Conservation (phyloP, 2,888 invertebrate species). For the Patella caerulea region DNA sequence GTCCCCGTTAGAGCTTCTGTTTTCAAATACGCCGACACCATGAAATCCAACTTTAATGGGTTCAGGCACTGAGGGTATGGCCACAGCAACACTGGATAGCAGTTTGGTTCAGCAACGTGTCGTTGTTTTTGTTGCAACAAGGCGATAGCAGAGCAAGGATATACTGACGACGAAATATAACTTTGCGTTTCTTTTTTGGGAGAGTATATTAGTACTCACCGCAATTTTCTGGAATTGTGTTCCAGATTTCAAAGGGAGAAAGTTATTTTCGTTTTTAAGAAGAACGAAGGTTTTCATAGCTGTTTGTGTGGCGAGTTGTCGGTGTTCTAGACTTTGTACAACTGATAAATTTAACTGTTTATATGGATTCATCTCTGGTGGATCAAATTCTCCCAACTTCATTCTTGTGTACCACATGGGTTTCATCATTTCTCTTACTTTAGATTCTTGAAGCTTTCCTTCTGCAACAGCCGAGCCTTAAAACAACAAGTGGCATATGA, state of each 20-base stretch:
- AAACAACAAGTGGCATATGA: not conserved
- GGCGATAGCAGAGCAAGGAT: too few species aligned
- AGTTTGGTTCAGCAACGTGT: too few species aligned
- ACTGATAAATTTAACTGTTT: conserved; percentile 37
- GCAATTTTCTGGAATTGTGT: conserved; percentile 33
- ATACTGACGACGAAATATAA: too few species aligned
- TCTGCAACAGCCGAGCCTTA: conserved; percentile 32
- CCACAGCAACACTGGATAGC: too few species aligned
- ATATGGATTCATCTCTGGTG: conserved; percentile 50
- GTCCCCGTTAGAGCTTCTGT: too few species aligned
- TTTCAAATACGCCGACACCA: too few species aligned
- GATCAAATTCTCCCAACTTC: conserved; percentile 43
- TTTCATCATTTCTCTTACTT: conserved; percentile 28
- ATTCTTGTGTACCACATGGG: conserved; percentile 37
- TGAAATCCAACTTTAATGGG: too few species aligned
- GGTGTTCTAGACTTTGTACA: conserved; percentile 44
- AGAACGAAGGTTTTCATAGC: conserved; percentile 51
- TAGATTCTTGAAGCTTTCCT: conserved; percentile 31
- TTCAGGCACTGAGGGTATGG: too few species aligned
- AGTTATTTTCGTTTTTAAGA: conserved; percentile 45
- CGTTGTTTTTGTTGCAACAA: too few species aligned
- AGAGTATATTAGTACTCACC: conserved; percentile 31
- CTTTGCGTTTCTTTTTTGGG: too few species aligned
- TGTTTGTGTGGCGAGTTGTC: conserved; percentile 40
- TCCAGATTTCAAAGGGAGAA: conserved; percentile 32